Evolutionary conservation across 2,888 invertebrate genomes (phyloP).

Genomic region (Entomobrya multifasciata): DNA sequence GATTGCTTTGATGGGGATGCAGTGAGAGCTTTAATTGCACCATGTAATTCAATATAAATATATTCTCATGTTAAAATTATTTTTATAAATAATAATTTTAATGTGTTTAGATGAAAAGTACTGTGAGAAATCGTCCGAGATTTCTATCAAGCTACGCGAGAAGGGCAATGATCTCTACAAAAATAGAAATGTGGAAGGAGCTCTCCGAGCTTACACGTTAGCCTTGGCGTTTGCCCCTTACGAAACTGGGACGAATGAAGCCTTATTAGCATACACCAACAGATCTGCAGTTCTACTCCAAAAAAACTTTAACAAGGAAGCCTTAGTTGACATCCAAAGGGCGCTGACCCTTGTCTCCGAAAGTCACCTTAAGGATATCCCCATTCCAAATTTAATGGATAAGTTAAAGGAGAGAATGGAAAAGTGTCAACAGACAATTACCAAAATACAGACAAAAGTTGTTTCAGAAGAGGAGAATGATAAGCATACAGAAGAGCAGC

Average conservation of each 20-base stretch:
- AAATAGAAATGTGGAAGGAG: constrained; percentile 63
- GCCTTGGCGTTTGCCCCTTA: constrained; percentile 74
- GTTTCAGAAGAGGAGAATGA: neutral
- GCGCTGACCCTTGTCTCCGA: constrained; percentile 25
- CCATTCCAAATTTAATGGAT: constrained; percentile 23
- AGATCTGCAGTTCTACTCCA: constrained; percentile 50
- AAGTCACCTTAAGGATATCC: neutral
- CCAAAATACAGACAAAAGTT: neutral
- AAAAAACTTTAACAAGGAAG: constrained; percentile 37
- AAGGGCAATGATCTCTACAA: constrained; percentile 76
- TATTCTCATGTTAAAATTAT: no score
- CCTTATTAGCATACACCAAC: constrained; percentile 65
- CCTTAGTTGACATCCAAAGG: constrained; percentile 68
- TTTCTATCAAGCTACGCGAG: constrained; percentile 47
- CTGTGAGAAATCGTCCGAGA: constrained; percentile 33
- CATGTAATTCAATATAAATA: constrained; percentile 15
- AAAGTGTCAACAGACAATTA: constrained; percentile 39
- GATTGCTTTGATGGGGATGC: neutral
- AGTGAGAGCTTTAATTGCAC: neutral
- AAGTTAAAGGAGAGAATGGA: constrained; percentile 21
- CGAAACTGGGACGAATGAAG: constrained; percentile 13
- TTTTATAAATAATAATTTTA: neutral
- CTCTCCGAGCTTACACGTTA: constrained; percentile 75
- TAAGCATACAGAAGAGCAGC: no score
- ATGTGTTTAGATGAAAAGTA: constrained; percentile 16